Evolutionary conservation across 2,888 invertebrate genomes (phyloP), one percentile per base, ranked within the genome.

Genomic region (Rhopalosiphum nymphaeae): DNA sequence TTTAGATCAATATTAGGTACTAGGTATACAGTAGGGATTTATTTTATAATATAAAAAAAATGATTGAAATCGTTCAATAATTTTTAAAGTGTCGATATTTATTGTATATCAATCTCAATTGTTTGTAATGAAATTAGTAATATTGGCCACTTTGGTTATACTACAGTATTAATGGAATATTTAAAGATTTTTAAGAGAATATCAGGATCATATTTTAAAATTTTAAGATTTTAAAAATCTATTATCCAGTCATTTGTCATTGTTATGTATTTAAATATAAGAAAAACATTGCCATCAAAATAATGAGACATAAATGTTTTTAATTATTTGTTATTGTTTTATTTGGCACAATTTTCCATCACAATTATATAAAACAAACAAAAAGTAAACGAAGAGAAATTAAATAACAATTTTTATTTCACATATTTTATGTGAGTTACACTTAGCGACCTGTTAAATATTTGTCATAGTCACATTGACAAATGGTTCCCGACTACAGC

Each of bases 391-490:
- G 9, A 84, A n/a, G 61, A 67, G 5, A 67, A 67, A 67, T 67
- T 67, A 67, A n/a, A 67, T 67, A 13, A n/a, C 16, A 67, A 13
- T 67, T 67, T 13, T 67, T 67, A 36, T 16, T 67, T 67, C n/a
- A 21, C 26, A 42, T 84, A 84, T 84, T 84, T n/a, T 16, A 67
- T 67, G 0, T 36, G 67, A 67, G 67, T 67, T 67, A 67, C 5
- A 67, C n/a, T 67, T 67, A 67, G n/a, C n/a, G 5, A n/a, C 16
- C 10, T 84, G 42, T 84, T 42, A 85, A 85, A 85, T 85, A 85
- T 85, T 85, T 85, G 85, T 85, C 85, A 44, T 85, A 85, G 85
- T 85, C 85, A 44, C 26, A 44, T 44, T 44, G 85, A 85, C 26
- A 44, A 85, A 85, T 85, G 44, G 44, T 42, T 85, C n/a, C 5